Conservation (phyloP, 2,797 vertebrate genomes). For the Stomatorhinus walkeri region DNA sequence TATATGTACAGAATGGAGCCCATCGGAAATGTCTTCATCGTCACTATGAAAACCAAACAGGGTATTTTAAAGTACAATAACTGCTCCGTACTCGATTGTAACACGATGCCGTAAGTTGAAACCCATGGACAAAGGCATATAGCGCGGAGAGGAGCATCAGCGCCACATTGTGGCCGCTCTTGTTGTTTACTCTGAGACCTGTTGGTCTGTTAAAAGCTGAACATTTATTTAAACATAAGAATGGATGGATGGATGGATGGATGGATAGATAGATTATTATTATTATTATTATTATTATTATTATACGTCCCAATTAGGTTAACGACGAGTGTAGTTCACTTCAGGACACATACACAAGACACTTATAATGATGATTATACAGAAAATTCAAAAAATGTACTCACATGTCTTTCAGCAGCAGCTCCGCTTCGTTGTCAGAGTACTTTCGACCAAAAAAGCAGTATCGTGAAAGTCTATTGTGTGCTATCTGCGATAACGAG, state of each 20-base stretch:
- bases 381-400: neutral
- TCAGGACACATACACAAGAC: neutral
- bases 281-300: too few species aligned
- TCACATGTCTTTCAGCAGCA: neutral
- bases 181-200: neutral
- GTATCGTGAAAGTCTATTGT: neutral
- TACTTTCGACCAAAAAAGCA: neutral
- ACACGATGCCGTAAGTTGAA: neutral
- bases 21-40: neutral
- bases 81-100: neutral
- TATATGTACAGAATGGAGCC: neutral
- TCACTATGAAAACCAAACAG: neutral
- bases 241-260: neutral
- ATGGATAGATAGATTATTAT: neutral
- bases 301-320: neutral
- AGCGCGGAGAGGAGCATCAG: neutral
- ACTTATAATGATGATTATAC: neutral
- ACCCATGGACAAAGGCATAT: neutral
- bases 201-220: neutral
- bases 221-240: neutral
- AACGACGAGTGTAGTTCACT: neutral
- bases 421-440: neutral
- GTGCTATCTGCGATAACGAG: neutral
- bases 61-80: neutral
- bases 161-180: neutral